Evolutionary conservation across 2,888 invertebrate genomes (phyloP).

Genomic region (Neria commutata): DNA sequence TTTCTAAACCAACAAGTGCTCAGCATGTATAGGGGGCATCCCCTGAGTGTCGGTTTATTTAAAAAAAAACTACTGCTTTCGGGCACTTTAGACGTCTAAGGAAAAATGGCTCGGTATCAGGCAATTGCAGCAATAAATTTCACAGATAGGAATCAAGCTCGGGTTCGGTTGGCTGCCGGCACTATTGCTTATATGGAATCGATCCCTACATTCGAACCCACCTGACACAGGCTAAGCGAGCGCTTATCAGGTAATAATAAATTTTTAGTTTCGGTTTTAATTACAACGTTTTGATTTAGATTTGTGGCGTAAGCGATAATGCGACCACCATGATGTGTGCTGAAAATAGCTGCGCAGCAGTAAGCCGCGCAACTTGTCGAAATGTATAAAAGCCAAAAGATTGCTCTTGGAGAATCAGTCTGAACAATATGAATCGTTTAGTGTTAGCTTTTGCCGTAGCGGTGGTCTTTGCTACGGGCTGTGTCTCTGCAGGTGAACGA

Average conservation of each 20-base stretch:
- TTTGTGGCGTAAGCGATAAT: not conserved
- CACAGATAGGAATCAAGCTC: no score
- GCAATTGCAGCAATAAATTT: no score
- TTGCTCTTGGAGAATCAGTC: not conserved
- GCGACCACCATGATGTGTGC: not conserved
- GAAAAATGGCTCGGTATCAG: no score
- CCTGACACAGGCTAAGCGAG: no score
- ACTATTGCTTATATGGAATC: no score
- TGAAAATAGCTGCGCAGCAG: not conserved
- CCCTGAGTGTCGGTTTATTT: no score
- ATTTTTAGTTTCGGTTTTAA: not conserved
- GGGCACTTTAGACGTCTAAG: no score
- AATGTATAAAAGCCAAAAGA: not conserved
- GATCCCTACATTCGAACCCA: no score
- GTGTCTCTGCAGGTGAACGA: conserved; percentile 28
- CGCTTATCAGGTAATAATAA: conserved; percentile 4
- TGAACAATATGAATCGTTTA: not conserved
- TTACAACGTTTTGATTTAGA: not conserved
- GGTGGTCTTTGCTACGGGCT: conserved; percentile 27
- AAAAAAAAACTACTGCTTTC: no score
- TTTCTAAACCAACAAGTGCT: no score
- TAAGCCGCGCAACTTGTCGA: not conserved
- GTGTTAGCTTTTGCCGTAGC: conserved; percentile 18
- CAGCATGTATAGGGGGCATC: no score
- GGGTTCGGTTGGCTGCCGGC: no score